phyloP scores from a whole-genome alignment of 2,888 invertebrate species.

The Tetragonisca angustula region DNA sequence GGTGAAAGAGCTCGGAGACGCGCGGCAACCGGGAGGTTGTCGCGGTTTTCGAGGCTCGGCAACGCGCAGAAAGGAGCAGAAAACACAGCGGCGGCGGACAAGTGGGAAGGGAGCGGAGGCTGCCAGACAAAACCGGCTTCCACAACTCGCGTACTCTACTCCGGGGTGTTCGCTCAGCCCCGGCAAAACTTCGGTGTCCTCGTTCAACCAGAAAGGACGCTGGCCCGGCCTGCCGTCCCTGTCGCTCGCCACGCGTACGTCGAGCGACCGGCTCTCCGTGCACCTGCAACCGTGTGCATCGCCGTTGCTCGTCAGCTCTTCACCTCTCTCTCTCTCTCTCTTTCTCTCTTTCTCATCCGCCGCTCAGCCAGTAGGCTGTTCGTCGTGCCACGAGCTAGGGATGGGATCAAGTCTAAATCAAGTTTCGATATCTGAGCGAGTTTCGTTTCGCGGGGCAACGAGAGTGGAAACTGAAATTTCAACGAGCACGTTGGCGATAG shows the following conservation, averaged over 20 bases:
- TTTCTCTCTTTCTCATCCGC: not conserved
- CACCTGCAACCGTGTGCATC: conserved; percentile 79
- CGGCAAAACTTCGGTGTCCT: conserved; percentile 52
- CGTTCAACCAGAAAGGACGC: conserved; percentile 41
- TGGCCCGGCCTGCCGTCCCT: conserved; percentile 55
- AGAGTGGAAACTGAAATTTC: too few relatives aligned
- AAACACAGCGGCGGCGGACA: conserved; percentile 22
- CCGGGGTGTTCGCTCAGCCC: not conserved
- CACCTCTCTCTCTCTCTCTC: not conserved
- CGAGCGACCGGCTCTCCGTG: conserved; percentile 79
- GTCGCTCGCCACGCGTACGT: conserved; percentile 81
- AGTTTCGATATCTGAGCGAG: too few relatives aligned
- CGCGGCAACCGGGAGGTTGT: conserved; percentile 16
- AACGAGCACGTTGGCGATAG: too few relatives aligned
- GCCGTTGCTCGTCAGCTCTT: conserved; percentile 52
- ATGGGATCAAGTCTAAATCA: too few relatives aligned
- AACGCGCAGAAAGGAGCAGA: conserved; percentile 41
- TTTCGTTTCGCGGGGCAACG: too few relatives aligned
- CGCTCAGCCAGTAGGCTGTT: not conserved
- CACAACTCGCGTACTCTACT: conserved; percentile 44
- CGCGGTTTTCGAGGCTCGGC: conserved; percentile 45
- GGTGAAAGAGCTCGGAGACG: conserved; percentile 10
- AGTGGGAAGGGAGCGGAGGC: conserved; percentile 34
- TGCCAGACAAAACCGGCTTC: conserved; percentile 73
- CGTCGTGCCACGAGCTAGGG: too few relatives aligned